Conservation (phyloP, 2,888 invertebrate genomes). For the Nomada hirtipes region DNA sequence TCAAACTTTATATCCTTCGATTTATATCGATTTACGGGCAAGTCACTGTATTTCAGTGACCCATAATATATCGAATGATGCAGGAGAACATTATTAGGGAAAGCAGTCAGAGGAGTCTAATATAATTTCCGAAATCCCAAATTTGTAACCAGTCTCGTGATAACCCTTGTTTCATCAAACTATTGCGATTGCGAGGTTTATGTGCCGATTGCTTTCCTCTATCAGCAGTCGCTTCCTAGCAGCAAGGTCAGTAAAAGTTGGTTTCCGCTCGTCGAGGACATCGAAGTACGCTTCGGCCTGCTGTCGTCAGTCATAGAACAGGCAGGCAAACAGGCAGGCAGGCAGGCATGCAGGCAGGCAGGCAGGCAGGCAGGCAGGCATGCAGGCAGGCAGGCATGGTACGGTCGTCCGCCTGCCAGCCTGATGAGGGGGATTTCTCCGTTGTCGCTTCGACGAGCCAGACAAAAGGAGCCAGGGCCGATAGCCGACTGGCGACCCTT, state of each 20-base stretch:
- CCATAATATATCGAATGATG: too few relatives aligned
- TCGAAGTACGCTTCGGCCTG: slow-evolving; percentile 18
- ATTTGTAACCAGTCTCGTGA: not conserved
- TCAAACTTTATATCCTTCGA: too few relatives aligned
- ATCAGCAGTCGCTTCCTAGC: slow-evolving; percentile 1
- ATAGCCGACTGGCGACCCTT: slow-evolving; percentile 78
- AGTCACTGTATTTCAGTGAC: too few relatives aligned
- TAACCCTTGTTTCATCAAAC: not conserved
- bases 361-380: slow-evolving; percentile 7
- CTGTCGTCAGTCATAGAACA: slow-evolving; percentile 51
- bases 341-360: slow-evolving; percentile 6
- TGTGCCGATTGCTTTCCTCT: not conserved
- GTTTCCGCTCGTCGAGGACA: slow-evolving; percentile 13
- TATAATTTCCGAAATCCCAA: too few relatives aligned
- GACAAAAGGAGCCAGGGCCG: slow-evolving; percentile 78
- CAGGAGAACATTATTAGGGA: too few relatives aligned
- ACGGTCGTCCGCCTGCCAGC: slow-evolving; percentile 45
- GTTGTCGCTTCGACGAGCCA: slow-evolving; percentile 70
- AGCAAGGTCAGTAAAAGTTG: slow-evolving; percentile 35
- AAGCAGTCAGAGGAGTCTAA: too few relatives aligned
- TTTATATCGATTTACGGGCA: too few relatives aligned
- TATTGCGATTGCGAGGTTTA: not conserved
- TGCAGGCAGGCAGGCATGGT: slow-evolving; percentile 3
- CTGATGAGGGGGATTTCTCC: slow-evolving; percentile 63
- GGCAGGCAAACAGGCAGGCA: slow-evolving; percentile 12